A percentile compares a stretch with the other conserved stretches of the same genome.
phyloP scores from a whole-genome alignment of 2,113 vertebrate genomes.

The Melospiza melodia region DNA sequence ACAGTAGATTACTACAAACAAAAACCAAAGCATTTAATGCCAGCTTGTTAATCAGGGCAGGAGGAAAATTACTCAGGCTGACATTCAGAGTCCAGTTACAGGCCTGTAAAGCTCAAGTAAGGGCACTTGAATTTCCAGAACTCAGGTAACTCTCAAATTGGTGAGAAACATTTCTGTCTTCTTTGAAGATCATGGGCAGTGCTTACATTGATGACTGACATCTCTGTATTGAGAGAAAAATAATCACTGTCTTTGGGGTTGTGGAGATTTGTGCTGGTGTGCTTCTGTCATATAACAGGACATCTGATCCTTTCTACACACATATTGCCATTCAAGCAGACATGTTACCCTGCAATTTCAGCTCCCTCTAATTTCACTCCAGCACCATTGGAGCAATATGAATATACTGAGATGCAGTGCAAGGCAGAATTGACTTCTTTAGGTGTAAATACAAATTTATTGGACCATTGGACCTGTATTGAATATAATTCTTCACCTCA shows the following conservation, averaged over 20 bases:
- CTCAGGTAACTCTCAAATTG: neutral
- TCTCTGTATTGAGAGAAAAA: neutral
- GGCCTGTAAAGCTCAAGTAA: neutral
- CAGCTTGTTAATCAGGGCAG: neutral
- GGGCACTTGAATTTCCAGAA: neutral
- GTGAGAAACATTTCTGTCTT: neutral
- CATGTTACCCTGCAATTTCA: neutral
- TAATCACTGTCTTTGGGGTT: neutral
- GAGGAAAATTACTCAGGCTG: neutral
- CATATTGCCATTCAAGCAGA: neutral
- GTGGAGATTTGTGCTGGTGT: neutral
- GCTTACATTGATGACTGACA: neutral
- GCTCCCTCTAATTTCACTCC: neutral
- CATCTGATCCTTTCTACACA: neutral
- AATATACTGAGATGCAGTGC: neutral
- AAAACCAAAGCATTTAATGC: neutral
- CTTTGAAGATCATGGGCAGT: neutral
- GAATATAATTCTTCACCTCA: neutral
- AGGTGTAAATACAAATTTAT: neutral
- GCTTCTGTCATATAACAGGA: neutral
- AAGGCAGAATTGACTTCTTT: neutral
- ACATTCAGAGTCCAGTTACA: neutral
- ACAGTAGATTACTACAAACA: neutral
- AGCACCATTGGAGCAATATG: neutral
- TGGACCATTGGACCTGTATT: too few species aligned